These are phyloP conservation scores for Drosophila meridionalis DNA, from an alignment of 2,888 invertebrate genomes.

Conservation along the genomic window DNA sequence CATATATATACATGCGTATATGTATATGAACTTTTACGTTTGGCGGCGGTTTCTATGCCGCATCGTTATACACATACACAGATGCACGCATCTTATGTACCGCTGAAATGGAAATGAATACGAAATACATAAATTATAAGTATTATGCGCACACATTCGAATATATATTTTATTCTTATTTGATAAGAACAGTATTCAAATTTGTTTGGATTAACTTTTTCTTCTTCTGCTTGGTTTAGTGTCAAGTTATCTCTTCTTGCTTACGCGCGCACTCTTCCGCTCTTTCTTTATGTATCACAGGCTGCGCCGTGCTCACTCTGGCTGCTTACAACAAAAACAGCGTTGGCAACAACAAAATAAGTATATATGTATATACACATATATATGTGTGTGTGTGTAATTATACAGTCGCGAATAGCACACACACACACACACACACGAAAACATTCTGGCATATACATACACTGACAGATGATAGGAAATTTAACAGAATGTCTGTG, in stretches of 20 bases:
- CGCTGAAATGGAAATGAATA: constrained; percentile 55
- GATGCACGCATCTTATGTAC: constrained; percentile 66
- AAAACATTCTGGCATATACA: constrained; percentile 38
- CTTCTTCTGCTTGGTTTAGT: constrained; percentile 25
- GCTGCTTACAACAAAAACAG: constrained; percentile 60
- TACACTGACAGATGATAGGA: constrained; percentile 38
- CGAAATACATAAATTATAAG: constrained; percentile 38
- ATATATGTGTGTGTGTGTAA: constrained; percentile 55
- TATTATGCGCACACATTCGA: constrained; percentile 10
- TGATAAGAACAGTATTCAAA: constrained; percentile 43
- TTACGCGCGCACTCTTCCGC: constrained; percentile 56
- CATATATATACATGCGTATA: constrained; percentile 16
- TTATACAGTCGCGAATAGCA: constrained; percentile 70
- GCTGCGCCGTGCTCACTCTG: constrained; percentile 59
- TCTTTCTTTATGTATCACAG: constrained; percentile 63
- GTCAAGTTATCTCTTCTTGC: constrained; percentile 45
- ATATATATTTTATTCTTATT: constrained; percentile 20
- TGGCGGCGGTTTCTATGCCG: constrained; percentile 75
- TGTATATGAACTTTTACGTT: constrained; percentile 45
- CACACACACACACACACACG: constrained; percentile 34
- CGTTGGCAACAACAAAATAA: constrained; percentile 51
- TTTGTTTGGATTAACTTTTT: constrained; percentile 46
- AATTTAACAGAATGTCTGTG: constrained; percentile 48
- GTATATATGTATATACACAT: constrained; percentile 17
- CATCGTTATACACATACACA: constrained; percentile 51